A percentile compares a stretch with the other conserved stretches of the same genome.
Conservation (phyloP, 2,797 vertebrate species). For the Cryptoprocta ferox region DNA sequence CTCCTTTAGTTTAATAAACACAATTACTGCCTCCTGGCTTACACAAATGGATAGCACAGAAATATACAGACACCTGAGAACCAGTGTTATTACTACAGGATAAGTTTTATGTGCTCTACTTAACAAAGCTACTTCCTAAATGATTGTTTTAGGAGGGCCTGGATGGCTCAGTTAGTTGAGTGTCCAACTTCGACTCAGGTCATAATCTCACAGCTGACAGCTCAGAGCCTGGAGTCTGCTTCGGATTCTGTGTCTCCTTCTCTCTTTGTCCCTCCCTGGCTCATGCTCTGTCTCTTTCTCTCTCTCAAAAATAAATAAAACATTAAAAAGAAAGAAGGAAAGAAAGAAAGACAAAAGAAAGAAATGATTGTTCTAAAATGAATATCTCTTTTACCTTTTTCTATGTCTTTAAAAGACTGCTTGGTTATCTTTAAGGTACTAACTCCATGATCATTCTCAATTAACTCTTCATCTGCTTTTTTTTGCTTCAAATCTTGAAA, state of each 20-base stretch:
- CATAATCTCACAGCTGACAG: too few species aligned
- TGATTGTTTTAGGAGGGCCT: background rate
- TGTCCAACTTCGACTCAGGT: too few species aligned
- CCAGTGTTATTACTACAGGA: background rate
- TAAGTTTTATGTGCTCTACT: background rate
- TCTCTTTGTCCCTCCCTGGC: too few species aligned
- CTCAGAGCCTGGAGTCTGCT: too few species aligned
- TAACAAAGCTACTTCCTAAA: background rate
- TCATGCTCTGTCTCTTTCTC: too few species aligned
- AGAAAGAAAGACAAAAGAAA: too few species aligned
- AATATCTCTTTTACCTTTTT: slow-evolving; percentile 65
- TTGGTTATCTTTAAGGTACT: slow-evolving; percentile 69
- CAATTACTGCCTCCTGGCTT: background rate
- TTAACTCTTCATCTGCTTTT: slow-evolving; percentile 82
- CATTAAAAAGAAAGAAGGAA: too few species aligned
- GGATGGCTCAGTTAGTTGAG: too few species aligned
- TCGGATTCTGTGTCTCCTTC: too few species aligned
- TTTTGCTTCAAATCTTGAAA: slow-evolving; percentile 74
- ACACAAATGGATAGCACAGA: background rate
- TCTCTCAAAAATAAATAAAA: background rate
- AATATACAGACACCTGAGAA: background rate
- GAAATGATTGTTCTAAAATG: background rate
- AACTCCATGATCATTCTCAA: slow-evolving; percentile 72
- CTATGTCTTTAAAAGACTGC: slow-evolving; percentile 57
- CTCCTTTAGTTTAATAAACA: slow-evolving; percentile 1